A percentile compares a stretch with the other conserved stretches of the same genome.
phyloP scores from a whole-genome alignment of 2,113 vertebrate genomes.

The Silurus meridionalis region DNA sequence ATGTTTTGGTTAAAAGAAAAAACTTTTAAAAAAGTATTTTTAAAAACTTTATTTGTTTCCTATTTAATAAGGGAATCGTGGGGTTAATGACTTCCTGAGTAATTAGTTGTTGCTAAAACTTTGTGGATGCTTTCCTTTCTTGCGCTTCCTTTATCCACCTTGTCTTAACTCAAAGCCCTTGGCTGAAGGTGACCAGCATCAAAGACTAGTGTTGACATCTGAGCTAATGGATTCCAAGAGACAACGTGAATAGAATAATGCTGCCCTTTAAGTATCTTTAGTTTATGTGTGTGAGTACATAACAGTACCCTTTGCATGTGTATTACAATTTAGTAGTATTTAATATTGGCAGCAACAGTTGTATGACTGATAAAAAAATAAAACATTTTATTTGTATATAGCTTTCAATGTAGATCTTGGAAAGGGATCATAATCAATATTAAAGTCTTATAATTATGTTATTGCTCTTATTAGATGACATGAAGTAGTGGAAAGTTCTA shows the following conservation, averaged over 20 bases:
- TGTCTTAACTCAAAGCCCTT: slow-evolving; percentile 36
- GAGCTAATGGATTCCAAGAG: slow-evolving; percentile 45
- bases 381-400: not conserved
- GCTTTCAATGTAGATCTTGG: not conserved
- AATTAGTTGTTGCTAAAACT: not conserved
- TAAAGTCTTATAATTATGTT: slow-evolving; percentile 22
- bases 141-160: slow-evolving; percentile 12
- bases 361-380: not conserved
- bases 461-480: slow-evolving; percentile 3
- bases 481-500: not conserved
- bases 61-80: slow-evolving; percentile 15
- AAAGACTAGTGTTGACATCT: slow-evolving; percentile 47
- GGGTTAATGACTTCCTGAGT: not conserved
- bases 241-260: slow-evolving; percentile 35
- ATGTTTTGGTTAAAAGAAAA: not conserved
- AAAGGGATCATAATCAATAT: not conserved
- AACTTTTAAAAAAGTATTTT: not conserved
- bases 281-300: not conserved
- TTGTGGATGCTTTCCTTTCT: slow-evolving; percentile 6
- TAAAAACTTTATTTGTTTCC: not conserved
- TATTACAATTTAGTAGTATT: not conserved
- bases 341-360: slow-evolving; percentile 1
- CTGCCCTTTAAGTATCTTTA: slow-evolving; percentile 12
- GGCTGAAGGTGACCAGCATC: slow-evolving; percentile 55
- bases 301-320: not conserved